Percentiles rank a stretch among this genome's conserved stretches.
These are phyloP conservation scores for Agrochola circellaris DNA, from an alignment of 2,888 invertebrate genomes.

Conservation along the genomic window DNA sequence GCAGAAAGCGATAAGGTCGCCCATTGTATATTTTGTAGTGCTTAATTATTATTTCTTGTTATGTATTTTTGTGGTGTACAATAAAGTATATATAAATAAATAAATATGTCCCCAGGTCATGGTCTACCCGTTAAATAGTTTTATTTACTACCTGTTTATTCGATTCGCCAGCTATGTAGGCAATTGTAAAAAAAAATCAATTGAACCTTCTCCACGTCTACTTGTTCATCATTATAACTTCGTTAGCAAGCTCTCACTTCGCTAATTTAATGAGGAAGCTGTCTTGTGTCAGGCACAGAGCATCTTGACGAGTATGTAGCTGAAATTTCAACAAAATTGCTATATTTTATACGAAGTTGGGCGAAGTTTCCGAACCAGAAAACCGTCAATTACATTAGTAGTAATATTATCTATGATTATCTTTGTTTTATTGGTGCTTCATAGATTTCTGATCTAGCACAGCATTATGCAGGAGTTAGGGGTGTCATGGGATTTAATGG, in stretches of 20 bases:
- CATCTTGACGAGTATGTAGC: slow-evolving; percentile 46
- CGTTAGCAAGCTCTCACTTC: slow-evolving; percentile 75
- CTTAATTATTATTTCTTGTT: too few relatives aligned
- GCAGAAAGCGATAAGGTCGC: too few relatives aligned
- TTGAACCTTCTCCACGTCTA: slow-evolving; percentile 29
- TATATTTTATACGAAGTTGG: slow-evolving; percentile 29
- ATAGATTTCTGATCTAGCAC: neutral
- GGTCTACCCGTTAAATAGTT: too few relatives aligned
- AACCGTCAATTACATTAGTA: neutral
- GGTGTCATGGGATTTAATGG: neutral
- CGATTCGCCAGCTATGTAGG: neutral
- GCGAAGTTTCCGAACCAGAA: slow-evolving; percentile 17
- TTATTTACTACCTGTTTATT: neutral
- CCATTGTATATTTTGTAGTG: too few relatives aligned
- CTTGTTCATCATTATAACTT: slow-evolving; percentile 72
- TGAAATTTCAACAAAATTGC: slow-evolving; percentile 43
- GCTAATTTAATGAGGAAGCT: slow-evolving; percentile 76
- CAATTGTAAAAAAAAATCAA: neutral
- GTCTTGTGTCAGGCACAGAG: slow-evolving; percentile 54
- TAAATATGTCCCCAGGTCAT: too few relatives aligned
- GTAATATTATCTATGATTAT: neutral
- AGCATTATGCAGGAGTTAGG: neutral
- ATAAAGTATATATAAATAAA: too few relatives aligned
- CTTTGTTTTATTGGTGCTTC: neutral
- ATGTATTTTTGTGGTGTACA: too few relatives aligned